Evolutionary conservation across 2,888 invertebrate species (phyloP).

Genomic region (Andrena marginata): DNA sequence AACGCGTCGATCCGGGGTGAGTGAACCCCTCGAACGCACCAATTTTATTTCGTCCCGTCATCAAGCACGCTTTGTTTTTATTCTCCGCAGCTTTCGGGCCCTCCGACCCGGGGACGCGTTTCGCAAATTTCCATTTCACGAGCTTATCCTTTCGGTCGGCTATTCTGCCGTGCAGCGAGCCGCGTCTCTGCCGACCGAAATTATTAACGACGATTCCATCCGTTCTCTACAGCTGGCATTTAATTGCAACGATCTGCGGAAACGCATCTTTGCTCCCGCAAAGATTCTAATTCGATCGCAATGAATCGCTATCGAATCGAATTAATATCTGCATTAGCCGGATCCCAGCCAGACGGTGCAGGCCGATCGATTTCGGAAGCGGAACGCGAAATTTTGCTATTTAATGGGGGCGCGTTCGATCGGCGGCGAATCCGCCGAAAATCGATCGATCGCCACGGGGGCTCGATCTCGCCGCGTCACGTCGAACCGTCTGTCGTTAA

Average conservation of each 20-base stretch:
- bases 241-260: too few species aligned
- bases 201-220: too few species aligned
- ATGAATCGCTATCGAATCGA: background rate
- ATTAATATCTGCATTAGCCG: conserved; percentile 2
- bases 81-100: background rate
- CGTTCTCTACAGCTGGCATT: too few species aligned
- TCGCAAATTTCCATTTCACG: background rate
- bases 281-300: background rate
- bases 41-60: conserved; percentile 39
- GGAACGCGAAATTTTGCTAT: conserved; percentile 16
- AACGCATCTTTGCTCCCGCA: background rate
- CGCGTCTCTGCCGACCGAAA: too few species aligned
- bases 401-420: background rate
- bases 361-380: background rate
- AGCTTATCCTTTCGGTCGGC: too few species aligned
- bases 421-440: too few species aligned
- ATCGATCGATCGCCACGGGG: background rate
- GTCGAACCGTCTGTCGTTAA: conserved; percentile 25
- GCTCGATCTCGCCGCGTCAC: conserved; percentile 29
- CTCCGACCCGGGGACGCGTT: background rate
- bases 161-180: too few species aligned
- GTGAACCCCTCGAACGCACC: conserved; percentile 56
- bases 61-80: conserved; percentile 2
- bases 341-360: conserved; percentile 1
- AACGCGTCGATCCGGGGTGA: conserved; percentile 65